phyloP scores from a whole-genome alignment of 2,113 vertebrate species.

The Thunnus maccoyii region DNA sequence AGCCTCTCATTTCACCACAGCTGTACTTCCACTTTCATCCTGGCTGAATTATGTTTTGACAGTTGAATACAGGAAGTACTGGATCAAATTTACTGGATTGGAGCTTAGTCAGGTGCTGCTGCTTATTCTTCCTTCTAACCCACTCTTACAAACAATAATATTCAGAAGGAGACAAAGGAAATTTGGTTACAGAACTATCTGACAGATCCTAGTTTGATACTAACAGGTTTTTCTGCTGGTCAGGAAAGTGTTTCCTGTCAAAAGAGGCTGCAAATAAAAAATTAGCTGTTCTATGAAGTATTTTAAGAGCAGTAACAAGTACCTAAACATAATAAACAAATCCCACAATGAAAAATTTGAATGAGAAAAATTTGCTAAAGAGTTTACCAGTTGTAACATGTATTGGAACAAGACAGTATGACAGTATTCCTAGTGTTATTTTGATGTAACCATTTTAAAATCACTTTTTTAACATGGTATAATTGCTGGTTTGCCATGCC shows the following conservation, averaged over 20 bases:
- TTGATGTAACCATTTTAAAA: too few species aligned
- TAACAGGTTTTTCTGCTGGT: not conserved
- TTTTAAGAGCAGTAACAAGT: not conserved
- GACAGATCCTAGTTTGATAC: not conserved
- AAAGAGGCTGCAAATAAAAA: not conserved
- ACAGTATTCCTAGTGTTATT: not conserved
- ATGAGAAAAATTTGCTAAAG: not conserved
- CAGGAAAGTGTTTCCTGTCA: not conserved
- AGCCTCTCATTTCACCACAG: slow-evolving; percentile 35
- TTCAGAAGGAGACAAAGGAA: not conserved
- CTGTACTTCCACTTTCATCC: slow-evolving; percentile 60
- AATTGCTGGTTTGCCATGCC: not conserved
- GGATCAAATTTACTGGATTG: not conserved
- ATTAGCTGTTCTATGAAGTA: not conserved
- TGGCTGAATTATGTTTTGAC: slow-evolving; percentile 7
- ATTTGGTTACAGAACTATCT: not conserved
- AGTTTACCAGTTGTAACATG: not conserved
- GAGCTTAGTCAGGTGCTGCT: not conserved
- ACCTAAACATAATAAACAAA: too few species aligned
- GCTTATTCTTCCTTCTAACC: not conserved
- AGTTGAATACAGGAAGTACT: slow-evolving; percentile 9
- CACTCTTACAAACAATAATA: not conserved
- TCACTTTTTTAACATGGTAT: too few species aligned
- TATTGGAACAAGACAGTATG: too few species aligned
- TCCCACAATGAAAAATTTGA: not conserved